phyloP scores from a whole-genome alignment of 92 coral and sea anemone genomes.

The Zoanthus sociatus region DNA sequence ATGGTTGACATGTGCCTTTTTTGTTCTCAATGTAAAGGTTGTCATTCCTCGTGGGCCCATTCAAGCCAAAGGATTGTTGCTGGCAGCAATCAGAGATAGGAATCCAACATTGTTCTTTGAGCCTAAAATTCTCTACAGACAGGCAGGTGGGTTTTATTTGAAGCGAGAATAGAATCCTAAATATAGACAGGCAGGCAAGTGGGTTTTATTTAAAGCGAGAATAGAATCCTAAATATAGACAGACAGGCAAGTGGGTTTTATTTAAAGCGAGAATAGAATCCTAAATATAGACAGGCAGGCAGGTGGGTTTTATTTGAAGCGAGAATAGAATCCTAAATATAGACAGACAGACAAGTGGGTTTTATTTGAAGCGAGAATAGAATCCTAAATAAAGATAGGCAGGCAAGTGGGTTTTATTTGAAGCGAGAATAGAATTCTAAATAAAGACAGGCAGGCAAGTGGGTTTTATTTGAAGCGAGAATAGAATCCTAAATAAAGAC shows the following conservation, averaged over 20 bases:
- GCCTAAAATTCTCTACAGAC: constrained; percentile 96
- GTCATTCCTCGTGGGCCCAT: constrained; percentile 97
- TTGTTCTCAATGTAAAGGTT: constrained; percentile 63
- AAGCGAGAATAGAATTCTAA: background rate
- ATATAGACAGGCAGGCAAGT: too few species aligned
- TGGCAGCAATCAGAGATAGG: constrained; percentile 91
- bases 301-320: constrained; percentile 39
- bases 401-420: background rate
- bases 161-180: too few species aligned
- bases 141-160: constrained; percentile 71
- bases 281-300: constrained; percentile 76
- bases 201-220: too few species aligned
- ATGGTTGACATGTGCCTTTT: too few species aligned
- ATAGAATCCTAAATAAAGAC: constrained; percentile 47
- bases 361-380: background rate
- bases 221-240: too few species aligned
- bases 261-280: background rate
- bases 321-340: too few species aligned
- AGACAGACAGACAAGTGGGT: too few species aligned
- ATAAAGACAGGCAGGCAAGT: constrained; percentile 50
- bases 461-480: background rate
- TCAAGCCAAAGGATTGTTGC: constrained; percentile 93
- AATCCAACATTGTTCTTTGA: constrained; percentile 93
- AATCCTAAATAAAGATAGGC: constrained; percentile 49
- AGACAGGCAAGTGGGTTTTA: too few species aligned